Evolutionary conservation across 2,113 vertebrate species (phyloP).

Genomic region (Atrichornis clamosus): DNA sequence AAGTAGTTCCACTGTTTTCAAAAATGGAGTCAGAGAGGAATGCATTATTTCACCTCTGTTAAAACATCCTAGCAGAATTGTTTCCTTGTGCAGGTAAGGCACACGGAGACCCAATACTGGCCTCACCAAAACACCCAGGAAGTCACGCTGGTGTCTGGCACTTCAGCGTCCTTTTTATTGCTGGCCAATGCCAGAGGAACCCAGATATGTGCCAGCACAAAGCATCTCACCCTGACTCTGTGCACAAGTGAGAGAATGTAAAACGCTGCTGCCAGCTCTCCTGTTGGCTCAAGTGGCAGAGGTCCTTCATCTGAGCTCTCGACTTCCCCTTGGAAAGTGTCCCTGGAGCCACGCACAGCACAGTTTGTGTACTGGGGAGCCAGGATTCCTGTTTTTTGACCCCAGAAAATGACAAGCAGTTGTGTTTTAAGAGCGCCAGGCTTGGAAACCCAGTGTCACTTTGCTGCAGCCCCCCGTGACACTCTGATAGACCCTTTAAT

Average conservation of each 20-base stretch:
- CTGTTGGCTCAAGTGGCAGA: background rate
- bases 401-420: background rate
- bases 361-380: background rate
- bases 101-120: rapidly evolving
- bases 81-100: background rate
- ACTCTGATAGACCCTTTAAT: background rate
- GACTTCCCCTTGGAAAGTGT: background rate
- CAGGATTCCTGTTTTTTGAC: background rate
- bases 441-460: background rate
- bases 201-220: background rate
- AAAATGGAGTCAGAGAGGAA: background rate
- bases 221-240: rapidly evolving
- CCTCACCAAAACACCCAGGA: background rate
- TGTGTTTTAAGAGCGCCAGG: background rate
- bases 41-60: background rate
- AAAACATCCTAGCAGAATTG: background rate
- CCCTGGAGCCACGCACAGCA: background rate
- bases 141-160: background rate
- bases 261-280: background rate
- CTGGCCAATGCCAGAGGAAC: background rate
- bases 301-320: background rate
- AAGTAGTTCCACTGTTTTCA: background rate
- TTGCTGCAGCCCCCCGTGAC: background rate
- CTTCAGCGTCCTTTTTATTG: background rate
- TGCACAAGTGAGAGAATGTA: rapidly evolving